Percentiles rank a stretch among this genome's conserved stretches.
Evolutionary conservation across 2,888 invertebrate species (phyloP).

Genomic region (Phragmatobia fuliginosa): DNA sequence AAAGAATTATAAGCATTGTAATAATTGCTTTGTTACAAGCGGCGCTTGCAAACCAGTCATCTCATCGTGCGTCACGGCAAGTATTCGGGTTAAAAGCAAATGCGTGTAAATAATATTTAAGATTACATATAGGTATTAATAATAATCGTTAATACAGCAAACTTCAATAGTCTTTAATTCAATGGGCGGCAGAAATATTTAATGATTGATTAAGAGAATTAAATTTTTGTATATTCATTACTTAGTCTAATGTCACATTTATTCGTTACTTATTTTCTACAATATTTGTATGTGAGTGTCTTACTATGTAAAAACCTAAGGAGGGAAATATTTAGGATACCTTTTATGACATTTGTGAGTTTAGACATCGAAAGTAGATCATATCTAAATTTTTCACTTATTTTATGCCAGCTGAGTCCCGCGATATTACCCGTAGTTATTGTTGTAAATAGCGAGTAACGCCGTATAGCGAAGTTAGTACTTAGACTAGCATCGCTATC

Average conservation of each 20-base stretch:
- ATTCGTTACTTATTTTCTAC: background rate
- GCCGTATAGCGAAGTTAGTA: no score
- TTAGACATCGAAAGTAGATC: background rate
- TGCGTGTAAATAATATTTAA: conserved; percentile 42
- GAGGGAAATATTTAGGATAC: background rate
- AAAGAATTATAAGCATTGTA: conserved; percentile 41
- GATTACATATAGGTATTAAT: conserved; percentile 34
- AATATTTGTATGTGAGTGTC: background rate
- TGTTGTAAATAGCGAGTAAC: no score
- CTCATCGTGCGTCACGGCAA: conserved; percentile 23
- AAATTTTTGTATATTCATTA: background rate
- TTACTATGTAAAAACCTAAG: background rate
- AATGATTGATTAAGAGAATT: conserved; percentile 27
- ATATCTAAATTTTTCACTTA: background rate
- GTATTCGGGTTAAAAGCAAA: conserved; percentile 46
- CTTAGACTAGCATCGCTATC: no score
- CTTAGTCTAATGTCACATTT: background rate
- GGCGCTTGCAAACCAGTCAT: conserved; percentile 23
- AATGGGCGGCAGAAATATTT: conserved; percentile 32
- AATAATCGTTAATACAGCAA: conserved; percentile 24
- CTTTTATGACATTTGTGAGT: no score
- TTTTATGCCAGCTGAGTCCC: no score
- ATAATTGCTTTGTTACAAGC: conserved; percentile 32
- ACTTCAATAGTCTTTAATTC: conserved; percentile 34
- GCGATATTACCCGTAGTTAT: no score